These are phyloP conservation scores for Smutsia temminckii DNA, from an alignment of 2,797 vertebrate genomes.

Conservation along the genomic window DNA sequence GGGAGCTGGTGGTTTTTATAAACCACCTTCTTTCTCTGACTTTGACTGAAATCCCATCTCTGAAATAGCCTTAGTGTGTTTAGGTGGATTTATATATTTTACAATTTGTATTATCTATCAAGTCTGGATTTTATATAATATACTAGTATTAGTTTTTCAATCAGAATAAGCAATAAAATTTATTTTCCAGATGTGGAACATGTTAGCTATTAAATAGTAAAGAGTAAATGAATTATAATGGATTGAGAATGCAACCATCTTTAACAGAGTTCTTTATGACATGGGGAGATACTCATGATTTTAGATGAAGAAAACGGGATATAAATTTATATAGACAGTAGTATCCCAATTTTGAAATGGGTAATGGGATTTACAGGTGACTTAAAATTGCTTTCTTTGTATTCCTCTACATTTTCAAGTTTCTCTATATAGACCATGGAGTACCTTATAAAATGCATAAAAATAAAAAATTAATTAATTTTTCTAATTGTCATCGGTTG, in stretches of 20 bases:
- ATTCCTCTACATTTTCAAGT: background rate
- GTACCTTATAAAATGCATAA: background rate
- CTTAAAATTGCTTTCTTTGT: background rate
- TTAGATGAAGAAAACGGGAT: background rate
- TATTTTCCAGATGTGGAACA: background rate
- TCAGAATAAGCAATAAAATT: constrained; percentile 9
- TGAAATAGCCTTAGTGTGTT: background rate
- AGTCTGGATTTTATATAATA: background rate
- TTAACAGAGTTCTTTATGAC: background rate
- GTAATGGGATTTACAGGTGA: background rate
- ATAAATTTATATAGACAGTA: background rate
- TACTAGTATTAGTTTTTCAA: background rate
- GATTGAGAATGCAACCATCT: background rate
- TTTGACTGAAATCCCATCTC: background rate
- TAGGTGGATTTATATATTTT: background rate
- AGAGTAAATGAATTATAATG: background rate
- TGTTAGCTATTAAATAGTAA: background rate
- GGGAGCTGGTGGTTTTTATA: background rate
- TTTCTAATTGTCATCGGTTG: background rate
- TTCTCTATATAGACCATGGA: background rate
- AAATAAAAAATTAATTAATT: background rate
- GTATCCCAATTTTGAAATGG: background rate
- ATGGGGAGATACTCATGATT: background rate
- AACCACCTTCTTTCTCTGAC: background rate
- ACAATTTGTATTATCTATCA: background rate